A percentile compares a stretch with the other conserved stretches of the same genome.
These are phyloP conservation scores for Grallaria varia DNA, from an alignment of 2,113 vertebrate species.

Conservation along the genomic window DNA sequence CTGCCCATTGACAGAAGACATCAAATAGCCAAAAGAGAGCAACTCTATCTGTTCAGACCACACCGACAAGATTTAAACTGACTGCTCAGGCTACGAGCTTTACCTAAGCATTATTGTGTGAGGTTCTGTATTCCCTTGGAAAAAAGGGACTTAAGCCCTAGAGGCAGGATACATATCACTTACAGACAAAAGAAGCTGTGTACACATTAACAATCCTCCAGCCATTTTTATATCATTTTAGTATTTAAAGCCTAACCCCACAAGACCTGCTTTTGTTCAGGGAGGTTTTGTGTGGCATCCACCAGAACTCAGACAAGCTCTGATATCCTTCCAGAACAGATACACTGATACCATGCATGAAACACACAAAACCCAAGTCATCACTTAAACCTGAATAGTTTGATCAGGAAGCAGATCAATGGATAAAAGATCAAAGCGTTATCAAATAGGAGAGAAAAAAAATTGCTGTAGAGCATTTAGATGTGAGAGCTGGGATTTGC, in stretches of 20 bases:
- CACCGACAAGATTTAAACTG: background rate
- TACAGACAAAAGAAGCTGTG: background rate
- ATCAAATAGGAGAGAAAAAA: background rate
- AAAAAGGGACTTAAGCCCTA: background rate
- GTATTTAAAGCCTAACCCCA: background rate
- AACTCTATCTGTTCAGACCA: background rate
- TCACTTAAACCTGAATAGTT: background rate
- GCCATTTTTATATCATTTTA: background rate
- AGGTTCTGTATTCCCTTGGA: background rate
- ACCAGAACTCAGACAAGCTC: background rate
- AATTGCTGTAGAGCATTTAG: background rate
- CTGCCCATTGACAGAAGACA: background rate
- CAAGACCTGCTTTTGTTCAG: background rate
- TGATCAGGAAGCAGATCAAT: conserved; percentile 6
- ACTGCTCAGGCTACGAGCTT: background rate
- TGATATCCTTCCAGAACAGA: background rate
- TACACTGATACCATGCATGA: background rate
- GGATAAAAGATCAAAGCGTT: background rate
- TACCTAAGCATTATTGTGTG: background rate
- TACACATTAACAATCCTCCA: background rate
- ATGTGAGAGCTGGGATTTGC: background rate
- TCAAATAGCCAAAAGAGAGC: background rate
- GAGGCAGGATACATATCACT: background rate
- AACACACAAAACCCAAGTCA: background rate
- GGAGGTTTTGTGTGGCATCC: background rate